Percentiles rank a stretch among this genome's conserved stretches.
Evolutionary conservation across 1,140 invertebrate species (phyloP).

Genomic region (Cepaea nemoralis): DNA sequence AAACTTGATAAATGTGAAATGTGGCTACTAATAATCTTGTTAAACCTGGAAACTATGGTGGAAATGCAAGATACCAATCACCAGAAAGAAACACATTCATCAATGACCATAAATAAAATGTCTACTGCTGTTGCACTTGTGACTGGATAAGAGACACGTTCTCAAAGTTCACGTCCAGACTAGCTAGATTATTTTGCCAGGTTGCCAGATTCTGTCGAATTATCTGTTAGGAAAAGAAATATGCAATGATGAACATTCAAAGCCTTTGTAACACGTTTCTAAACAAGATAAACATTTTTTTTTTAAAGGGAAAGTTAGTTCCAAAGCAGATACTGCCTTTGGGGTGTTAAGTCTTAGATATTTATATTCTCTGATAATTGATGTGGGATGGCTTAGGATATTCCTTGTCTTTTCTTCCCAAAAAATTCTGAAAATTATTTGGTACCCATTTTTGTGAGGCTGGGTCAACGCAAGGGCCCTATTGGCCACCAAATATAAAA

Average conservation of each 20-base stretch:
- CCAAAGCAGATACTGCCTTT: too few species aligned
- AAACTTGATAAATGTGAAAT: too few species aligned
- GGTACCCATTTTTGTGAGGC: too few species aligned
- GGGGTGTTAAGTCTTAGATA: too few species aligned
- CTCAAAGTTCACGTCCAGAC: conserved; percentile 50
- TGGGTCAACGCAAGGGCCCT: too few species aligned
- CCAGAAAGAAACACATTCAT: not conserved
- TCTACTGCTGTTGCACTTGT: conserved; percentile 42
- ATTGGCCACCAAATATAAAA: too few species aligned
- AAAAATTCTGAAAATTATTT: too few species aligned
- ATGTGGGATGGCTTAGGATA: too few species aligned
- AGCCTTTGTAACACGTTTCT: not conserved
- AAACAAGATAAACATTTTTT: too few species aligned
- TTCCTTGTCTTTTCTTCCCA: too few species aligned
- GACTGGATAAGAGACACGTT: conserved; percentile 44
- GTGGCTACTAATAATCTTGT: not conserved
- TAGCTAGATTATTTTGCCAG: conserved; percentile 57
- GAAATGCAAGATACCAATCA: not conserved
- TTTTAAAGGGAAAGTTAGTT: too few species aligned
- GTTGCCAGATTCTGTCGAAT: conserved; percentile 85
- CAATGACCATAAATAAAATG: not conserved
- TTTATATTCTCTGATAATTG: too few species aligned
- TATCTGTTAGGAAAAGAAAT: conserved; percentile 57
- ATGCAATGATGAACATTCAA: not conserved
- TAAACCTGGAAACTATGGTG: not conserved